Base-by-base conservation (phyloP, 2,797 vertebrate species). In the Aldrovandia affinis region DNA sequence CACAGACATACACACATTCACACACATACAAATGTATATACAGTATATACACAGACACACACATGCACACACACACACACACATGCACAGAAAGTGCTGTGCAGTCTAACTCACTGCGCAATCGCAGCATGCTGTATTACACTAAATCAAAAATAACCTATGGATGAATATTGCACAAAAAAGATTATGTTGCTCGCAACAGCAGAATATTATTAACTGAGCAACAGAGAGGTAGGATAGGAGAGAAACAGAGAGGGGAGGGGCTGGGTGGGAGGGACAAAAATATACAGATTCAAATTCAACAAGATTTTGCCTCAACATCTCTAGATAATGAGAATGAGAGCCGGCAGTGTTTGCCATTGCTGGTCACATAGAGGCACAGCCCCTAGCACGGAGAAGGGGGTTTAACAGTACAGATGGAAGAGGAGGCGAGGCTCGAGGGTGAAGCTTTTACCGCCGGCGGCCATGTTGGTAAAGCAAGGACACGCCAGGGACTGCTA, bases 1-100 rank as follows among this genome's bases (percentile, higher is more conserved):
- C n/a, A 55, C 52, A 80, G 12, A 78, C 22, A 78, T 57, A 61
- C 77, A 68, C 10, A 78, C 75, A 78, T 50, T 42, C n/a, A 25
- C n/a, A 33, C 18, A 39, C 7, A 42, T 30, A 59, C 14, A 22
- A 15, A 55, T 22, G 28, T 54, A 28, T 8, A 50, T 20, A 18
- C 47, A 9, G n/a, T 47, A 79, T 18, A 39, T 20, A 57, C 28
- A 80, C 30, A 80, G 5, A 80, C 47, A 44, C 75, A 65, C 14
- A 73, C 50, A 57, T 54, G 55, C 50, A 42, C 50, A 78, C 18
- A 22, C 36, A 47, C 10, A 14, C 22, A 54, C 44, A 52, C 28
- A 52, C 44, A 50, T 25, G 36, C 14, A 59, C n/a, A 57, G 30
- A 2, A 0, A 25, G 70, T 7, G 65, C 7, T 44, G 70, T 18